Base-by-base conservation (phyloP, 2,888 invertebrate genomes). In the Brachypterus glaber region DNA sequence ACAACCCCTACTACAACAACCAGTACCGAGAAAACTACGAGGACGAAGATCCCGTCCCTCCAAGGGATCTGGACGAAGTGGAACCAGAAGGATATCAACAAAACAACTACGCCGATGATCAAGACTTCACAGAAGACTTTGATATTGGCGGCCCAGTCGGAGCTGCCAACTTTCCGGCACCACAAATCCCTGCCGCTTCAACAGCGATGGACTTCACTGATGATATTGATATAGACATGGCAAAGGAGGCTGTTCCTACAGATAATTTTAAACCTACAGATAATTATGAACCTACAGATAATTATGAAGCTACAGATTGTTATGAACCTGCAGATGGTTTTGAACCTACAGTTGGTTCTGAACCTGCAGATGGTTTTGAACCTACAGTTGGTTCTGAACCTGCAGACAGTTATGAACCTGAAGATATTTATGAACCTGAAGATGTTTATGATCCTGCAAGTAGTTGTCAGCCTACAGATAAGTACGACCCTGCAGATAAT, bases 21-120 rank as follows among this genome's bases (percentile, higher is more conserved):
- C 38, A 43, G 32, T 34, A 48, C 35, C 30, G 49, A 39, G 45
- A 49, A 15, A 44, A 40, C 16, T 47, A 51, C 16, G 48, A 37
- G 17, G 51, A 49, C 5, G 39, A 44, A 17, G 43, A 36, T 9
- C 35, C 48, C 45, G 45, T 47, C 15, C 35, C 45, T 35, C n/a
- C 40, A 16, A 44, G 44, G 2, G 16, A 18, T 25, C 24, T 36
- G 38, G 27, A 39, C 42, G 15, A 33, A n/a, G 37, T 26, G 27
- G 34, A 21, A 12, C 37, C 21, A 15, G n/a, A n/a, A n/a, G n/a
- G n/a, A n/a, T n/a, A n/a, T n/a, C n/a, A n/a, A n/a, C n/a, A n/a
- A n/a, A n/a, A n/a, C n/a, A n/a, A n/a, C n/a, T n/a, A n/a, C n/a
- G n/a, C n/a, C n/a, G n/a, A n/a, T n/a, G n/a, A n/a, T n/a, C n/a